Base-by-base conservation (phyloP, 2,888 invertebrate species). In the Papilio protenor region DNA sequence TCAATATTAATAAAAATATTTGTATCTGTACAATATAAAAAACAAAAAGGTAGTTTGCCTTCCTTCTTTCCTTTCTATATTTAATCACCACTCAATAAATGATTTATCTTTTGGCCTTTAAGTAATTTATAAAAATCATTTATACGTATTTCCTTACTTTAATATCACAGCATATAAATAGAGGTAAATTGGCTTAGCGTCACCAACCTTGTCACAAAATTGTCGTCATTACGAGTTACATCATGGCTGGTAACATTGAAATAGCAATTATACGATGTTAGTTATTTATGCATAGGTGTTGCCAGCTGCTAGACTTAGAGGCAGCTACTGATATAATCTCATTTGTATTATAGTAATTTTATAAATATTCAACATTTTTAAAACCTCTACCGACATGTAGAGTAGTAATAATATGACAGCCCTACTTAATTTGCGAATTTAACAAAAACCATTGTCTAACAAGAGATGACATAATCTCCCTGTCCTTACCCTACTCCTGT, bases 201-300 rank as follows among this genome's bases (percentile, higher is more conserved):
- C 16, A 59, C 49, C 49, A 18, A 40, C 49, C 33, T 74, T 64
- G 47, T 74, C 12, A 49, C 27, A 72, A 61, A 72, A 49, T 59
- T 52, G 59, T 33, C 52, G 52, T 75, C 74, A 75, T 64, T 52
- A 66, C n/a, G 66, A 27, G 40, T 66, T 66, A 66, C 40, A 14
- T 66, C 66, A 40, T n/a, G n/a, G 6, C 64, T n/a, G 2, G 40
- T 40, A 11, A 40, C 40, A 40, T 66, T 40, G 66, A 33, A 66
- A n/a, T 16, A 8, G 16, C 18, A 66, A 66, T 40, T 23, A 14
- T 27, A 23, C 12, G 14, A 27, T 61, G 14, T 12, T 59, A 12
- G 27, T 14, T 10, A 23, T 61, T 52, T 18, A 23, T 59, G 11
- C 11, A 59, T 40, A 40, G 40, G 40, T 40, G 40, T 40, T 40